Conservation (phyloP, 2,888 invertebrate genomes). For the Dryocosmus kuriphilus region DNA sequence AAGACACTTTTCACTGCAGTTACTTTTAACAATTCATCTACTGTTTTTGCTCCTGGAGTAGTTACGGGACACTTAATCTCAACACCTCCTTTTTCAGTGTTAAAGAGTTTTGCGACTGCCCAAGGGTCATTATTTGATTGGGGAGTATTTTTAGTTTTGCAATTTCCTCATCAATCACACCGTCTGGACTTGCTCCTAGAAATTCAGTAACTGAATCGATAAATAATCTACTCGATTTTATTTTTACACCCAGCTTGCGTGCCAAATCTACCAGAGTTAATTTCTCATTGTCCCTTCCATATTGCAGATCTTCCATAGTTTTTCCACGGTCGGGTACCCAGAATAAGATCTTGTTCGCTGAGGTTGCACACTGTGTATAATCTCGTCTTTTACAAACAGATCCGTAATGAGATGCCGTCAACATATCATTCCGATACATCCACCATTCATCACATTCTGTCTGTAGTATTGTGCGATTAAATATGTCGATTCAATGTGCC, state of each 20-base stretch:
- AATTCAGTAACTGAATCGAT: constrained; percentile 44
- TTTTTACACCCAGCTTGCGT: constrained; percentile 21
- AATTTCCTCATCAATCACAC: constrained; percentile 42
- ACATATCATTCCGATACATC: constrained; percentile 42
- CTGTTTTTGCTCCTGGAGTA: constrained; percentile 19
- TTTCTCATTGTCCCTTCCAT: constrained; percentile 53
- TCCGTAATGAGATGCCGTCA: constrained; percentile 57
- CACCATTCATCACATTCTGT: constrained; percentile 46
- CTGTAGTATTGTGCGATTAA: constrained; percentile 47
- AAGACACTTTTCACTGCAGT: constrained; percentile 42
- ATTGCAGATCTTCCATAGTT: constrained; percentile 32
- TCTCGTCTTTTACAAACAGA: neutral
- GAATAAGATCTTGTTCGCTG: neutral
- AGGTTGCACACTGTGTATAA: neutral
- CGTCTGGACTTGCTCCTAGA: constrained; percentile 54
- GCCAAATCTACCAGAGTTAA: constrained; percentile 40
- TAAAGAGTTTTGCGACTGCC: neutral
- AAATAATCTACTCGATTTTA: constrained; percentile 45
- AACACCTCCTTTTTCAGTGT: constrained; percentile 44
- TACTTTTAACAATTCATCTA: constrained; percentile 40
- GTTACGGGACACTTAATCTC: constrained; percentile 51
- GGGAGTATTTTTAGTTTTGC: neutral
- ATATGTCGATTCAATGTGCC: constrained; percentile 46
- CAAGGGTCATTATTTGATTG: neutral
- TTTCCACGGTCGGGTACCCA: constrained; percentile 1